Conservation (phyloP, 2,888 invertebrate species). For the Hirtodrosophila duncani region DNA sequence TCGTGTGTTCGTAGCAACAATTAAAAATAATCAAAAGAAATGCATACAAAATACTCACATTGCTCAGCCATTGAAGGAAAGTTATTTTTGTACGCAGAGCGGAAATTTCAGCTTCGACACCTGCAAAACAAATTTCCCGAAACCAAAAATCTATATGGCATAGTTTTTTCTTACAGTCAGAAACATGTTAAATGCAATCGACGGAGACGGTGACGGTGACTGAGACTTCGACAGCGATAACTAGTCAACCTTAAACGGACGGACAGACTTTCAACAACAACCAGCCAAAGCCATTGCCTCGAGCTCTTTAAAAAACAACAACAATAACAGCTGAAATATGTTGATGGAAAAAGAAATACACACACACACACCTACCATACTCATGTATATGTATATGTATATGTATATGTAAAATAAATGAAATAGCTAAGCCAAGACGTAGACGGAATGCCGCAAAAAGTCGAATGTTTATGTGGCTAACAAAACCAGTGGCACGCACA, state of each 20-base stretch:
- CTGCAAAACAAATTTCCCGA: slow-evolving; percentile 31
- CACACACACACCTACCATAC: not conserved
- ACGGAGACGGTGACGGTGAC: not conserved
- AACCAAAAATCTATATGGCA: slow-evolving; percentile 43
- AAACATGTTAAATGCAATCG: slow-evolving; percentile 38
- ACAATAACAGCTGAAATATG: slow-evolving; percentile 22
- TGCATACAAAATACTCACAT: too few species aligned
- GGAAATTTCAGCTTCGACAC: slow-evolving; percentile 32
- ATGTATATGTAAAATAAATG: slow-evolving; percentile 50
- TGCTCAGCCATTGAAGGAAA: too few species aligned
- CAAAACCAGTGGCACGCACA: slow-evolving; percentile 62
- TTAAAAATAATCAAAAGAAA: too few species aligned
- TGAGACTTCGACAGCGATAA: slow-evolving; percentile 9
- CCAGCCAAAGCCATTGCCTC: slow-evolving; percentile 1
- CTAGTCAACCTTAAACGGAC: slow-evolving; percentile 42
- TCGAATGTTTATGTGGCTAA: slow-evolving; percentile 45
- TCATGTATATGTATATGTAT: slow-evolving; percentile 3
- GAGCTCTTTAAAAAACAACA: slow-evolving; percentile 1
- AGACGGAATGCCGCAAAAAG: slow-evolving; percentile 49
- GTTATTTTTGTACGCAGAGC: slow-evolving; percentile 4
- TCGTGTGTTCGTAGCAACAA: too few species aligned
- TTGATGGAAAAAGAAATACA: slow-evolving; percentile 15
- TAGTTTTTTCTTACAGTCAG: slow-evolving; percentile 42
- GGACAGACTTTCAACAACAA: slow-evolving; percentile 23
- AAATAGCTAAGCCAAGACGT: slow-evolving; percentile 56